Evolutionary conservation across 2,888 invertebrate genomes (phyloP), one percentile per base, ranked within the genome.

Genomic region (Coenonympha glycerion): DNA sequence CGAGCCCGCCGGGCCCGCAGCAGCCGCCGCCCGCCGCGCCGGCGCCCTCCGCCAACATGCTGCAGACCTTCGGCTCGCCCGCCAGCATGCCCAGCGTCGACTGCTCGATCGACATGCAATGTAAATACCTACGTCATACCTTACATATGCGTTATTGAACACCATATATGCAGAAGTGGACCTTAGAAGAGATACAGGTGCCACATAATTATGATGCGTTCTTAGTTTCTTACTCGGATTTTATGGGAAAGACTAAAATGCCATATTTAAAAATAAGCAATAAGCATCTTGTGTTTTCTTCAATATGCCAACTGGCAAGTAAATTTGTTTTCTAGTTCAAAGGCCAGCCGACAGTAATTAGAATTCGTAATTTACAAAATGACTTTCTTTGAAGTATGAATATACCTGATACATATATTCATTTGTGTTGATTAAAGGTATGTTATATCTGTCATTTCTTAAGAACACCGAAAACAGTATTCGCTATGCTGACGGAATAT

Each of bases 41-140:
- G 11, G 71, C 71, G 50, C 69, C 72, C 22, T 52, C 68, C 47
- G 48, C 72, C 50, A 69, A 60, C 64, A 71, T 72, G 69, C 66
- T 78, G 65, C 75, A 77, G 66, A 66, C 71, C 30, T 62, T 73
- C 47, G 69, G 73, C 53, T 70, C 79, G 55, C 73, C 74, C 13
- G 72, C 80, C 41, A 68, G 66, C 61, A 64, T 78, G 49, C 73
- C 82, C 60, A 77, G 64, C 57, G 75, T 79, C 54, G 87, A 87
- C 73, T 83, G 78, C 69, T 76, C 82, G 48, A 73, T 84, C 62
- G 86, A 86, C 62, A 80, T 87, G 68, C 85, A 85, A 81, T 87
- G 87, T 87, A 86, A 85, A 47, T 57, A 47, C 24, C 8, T 22
- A 21, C 16, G 33, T 30, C 18, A 6, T 13, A 19, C 37, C 26